A percentile compares a stretch with the other conserved stretches of the same genome.
Evolutionary conservation across 2,113 vertebrate species (phyloP).

Genomic region (Isichthys henryi): DNA sequence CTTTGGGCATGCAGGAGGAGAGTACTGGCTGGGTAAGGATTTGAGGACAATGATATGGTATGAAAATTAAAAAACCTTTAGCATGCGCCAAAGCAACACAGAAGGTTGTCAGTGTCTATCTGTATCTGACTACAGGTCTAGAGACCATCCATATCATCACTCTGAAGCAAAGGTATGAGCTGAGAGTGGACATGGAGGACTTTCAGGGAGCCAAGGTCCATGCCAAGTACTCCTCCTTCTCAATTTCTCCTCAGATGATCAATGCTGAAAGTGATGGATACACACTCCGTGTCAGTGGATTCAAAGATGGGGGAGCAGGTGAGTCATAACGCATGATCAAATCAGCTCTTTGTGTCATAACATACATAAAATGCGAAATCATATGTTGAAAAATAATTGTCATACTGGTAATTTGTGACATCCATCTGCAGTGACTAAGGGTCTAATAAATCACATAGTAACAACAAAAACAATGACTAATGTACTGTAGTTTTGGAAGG

Average conservation of each 20-base stretch:
- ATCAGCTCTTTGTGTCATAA: not conserved
- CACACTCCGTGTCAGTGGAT: constrained; percentile 53
- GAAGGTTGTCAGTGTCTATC: not conserved
- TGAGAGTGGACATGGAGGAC: constrained; percentile 63
- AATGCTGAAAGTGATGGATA: constrained; percentile 50
- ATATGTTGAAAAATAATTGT: not conserved
- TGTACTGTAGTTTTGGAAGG: not conserved
- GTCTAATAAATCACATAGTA: not conserved
- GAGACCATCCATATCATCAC: constrained; percentile 61
- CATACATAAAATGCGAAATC: not conserved
- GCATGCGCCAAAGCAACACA: not conserved
- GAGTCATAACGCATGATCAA: not conserved
- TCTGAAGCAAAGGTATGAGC: constrained; percentile 55
- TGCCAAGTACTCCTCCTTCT: constrained; percentile 55
- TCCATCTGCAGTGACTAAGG: not conserved
- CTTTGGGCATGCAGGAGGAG: constrained; percentile 58
- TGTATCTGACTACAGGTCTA: constrained; percentile 47
- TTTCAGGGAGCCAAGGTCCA: constrained; percentile 50
- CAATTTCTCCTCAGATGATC: constrained; percentile 52
- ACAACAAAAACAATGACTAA: not conserved
- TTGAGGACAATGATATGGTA: not conserved
- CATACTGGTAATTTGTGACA: not conserved
- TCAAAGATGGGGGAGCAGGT: constrained; percentile 64
- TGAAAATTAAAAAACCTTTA: not conserved
- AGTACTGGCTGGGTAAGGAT: constrained; percentile 66